Evolutionary conservation across 2,888 invertebrate species (phyloP).

Genomic region (Entomobrya proxima): DNA sequence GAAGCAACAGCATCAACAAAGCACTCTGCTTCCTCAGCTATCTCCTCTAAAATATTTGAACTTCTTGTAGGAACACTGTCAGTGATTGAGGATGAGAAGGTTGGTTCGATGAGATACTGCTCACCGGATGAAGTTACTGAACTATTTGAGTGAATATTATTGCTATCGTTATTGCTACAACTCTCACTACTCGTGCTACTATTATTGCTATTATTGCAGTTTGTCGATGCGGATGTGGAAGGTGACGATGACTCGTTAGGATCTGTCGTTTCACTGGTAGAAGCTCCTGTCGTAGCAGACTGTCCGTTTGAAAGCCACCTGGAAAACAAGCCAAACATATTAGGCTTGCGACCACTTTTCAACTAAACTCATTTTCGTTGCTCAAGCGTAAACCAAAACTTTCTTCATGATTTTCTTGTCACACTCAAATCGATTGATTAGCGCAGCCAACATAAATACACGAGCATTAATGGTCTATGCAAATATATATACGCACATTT

Average conservation of each 20-base stretch:
- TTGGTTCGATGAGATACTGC: background rate
- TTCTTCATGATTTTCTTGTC: conserved; percentile 29
- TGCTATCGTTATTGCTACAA: background rate
- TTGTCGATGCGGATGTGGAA: conserved; percentile 15
- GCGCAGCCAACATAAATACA: background rate
- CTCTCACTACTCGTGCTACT: background rate
- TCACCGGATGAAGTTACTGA: conserved; percentile 10
- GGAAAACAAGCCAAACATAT: conserved; percentile 74
- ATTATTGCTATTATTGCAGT: background rate
- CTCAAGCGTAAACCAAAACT: conserved; percentile 33
- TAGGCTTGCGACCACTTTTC: conserved; percentile 66
- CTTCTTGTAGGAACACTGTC: conserved; percentile 18
- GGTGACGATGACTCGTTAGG: background rate
- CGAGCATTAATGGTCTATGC: background rate
- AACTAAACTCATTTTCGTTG: conserved; percentile 52
- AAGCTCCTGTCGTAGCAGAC: conserved; percentile 65
- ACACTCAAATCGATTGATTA: background rate
- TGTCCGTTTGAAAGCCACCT: conserved; percentile 74
- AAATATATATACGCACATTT: background rate
- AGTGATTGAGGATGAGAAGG: background rate
- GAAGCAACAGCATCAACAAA: conserved; percentile 6
- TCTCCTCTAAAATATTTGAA: background rate
- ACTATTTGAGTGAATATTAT: background rate
- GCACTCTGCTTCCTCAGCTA: background rate
- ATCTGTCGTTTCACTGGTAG: conserved; percentile 23